Base-by-base conservation (phyloP, 2,888 invertebrate species). In the Eristalis tenax region DNA sequence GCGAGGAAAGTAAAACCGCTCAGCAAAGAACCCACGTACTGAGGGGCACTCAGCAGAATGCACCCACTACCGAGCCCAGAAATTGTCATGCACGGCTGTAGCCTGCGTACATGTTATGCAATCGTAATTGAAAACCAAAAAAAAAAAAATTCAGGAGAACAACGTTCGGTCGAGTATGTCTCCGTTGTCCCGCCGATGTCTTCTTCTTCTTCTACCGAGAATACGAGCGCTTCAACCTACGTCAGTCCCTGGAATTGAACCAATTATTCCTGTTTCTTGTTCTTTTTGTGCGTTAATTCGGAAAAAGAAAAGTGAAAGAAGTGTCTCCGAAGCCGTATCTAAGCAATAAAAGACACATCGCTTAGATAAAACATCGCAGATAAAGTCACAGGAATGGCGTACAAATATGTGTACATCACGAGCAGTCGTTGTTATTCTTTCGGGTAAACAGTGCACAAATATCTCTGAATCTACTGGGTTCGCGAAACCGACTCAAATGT, bases 31-130 rank as follows among this genome's bases (percentile, higher is more conserved):
- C 84, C 18, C 69, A 74, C 70, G 63, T 43, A 68, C 64, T 26
- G 8, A 6, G 18, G 15, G 32, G 0, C 18, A 63, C 10, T 32
- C 22, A 5, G 28, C n/a, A 70, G 40, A 56, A 59, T 77, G 82
- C 82, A 86, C 85, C 85, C 78, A 78, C 65, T 56, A 69, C 65
- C 73, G 64, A 74, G 64, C 43, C 77, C 69, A 4, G 50, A 56
- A 75, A 86, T 86, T 86, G 75, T 61, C 32, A 86, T 83, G 78
- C 86, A 70, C 57, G 35, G 70, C 32, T 38, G 78, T 83, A 75
- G 50, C 65, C 70, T 66, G 70, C 57, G 68, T 83, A 71, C 68
- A 71, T 22, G 63, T 86, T 86, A 83, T 79, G 78, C 78, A 86
- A 86, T 69, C 50, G 26, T 18, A 59, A 76, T 13, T 4, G 73